Base-by-base conservation (phyloP, 1,140 invertebrate genomes). In the Melanaphis sacchari region DNA sequence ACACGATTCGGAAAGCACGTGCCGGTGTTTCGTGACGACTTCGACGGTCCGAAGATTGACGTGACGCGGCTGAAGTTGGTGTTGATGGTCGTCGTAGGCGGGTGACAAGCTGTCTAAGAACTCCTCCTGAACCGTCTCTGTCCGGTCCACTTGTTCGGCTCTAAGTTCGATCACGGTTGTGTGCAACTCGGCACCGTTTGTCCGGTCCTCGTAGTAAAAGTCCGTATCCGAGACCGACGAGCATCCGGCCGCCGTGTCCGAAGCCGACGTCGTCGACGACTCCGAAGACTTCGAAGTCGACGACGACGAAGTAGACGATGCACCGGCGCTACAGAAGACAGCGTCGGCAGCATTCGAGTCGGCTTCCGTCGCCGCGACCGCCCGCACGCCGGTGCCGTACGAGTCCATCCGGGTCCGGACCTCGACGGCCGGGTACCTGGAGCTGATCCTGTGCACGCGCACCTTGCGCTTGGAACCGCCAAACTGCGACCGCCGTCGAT, bases 381-480 rank as follows among this genome's bases (percentile, higher is more conserved):
- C 11, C 41, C 9, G 31, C 59, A 66, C 59, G 15, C 31, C 59
- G 59, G 40, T 21, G 21, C 90, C 91, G 76, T 93, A 93, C 43
- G 91, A 93, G 46, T 93, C 91, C 91, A 93, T 93, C n/a, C 91
- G 38, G 31, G 76, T 93, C 24, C 91, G 46, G n/a, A 93, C 46
- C 9, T 93, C 36, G 36, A 93, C 36, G 24, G 76, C 24, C 46
- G 91, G 91, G 7, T 93, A 93, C 24, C 76, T 84, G 66, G 91
- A 84, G 36, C 91, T 93, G 22, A 93, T 85, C 81, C 91, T 93
- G 81, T 93, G 76, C 43, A 93, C 91, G 46, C 91, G 91, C 1
- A 93, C 76, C 22, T 43, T 52, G 0, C 31, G 36, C 41, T 22
- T 81, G 54, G 41, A 36, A 4, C 84, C 40, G 84, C 84, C 40